phyloP scores from a whole-genome alignment of 2,113 vertebrate genomes.

The Lycocorax pyrrhopterus region DNA sequence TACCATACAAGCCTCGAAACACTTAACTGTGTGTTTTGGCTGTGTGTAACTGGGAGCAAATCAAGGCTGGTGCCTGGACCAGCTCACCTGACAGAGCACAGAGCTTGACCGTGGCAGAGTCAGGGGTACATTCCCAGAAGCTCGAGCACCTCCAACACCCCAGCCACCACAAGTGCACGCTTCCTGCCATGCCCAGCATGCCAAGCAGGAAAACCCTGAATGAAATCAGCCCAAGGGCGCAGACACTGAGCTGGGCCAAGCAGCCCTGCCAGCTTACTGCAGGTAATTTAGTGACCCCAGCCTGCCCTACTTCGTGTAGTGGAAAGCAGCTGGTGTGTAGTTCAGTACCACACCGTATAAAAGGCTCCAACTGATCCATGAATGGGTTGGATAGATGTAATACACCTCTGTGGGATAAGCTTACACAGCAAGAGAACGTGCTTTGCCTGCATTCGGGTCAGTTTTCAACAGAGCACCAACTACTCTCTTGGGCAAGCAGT shows the following conservation, averaged over 20 bases:
- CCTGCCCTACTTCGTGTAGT: accelerated
- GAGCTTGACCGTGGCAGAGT: accelerated
- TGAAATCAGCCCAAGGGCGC: neutral
- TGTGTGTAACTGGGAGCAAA: too few species aligned
- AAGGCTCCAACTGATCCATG: accelerated
- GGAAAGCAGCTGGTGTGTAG: accelerated
- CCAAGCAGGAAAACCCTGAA: neutral
- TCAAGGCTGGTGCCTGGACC: neutral
- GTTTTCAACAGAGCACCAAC: neutral
- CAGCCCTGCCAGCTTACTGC: neutral
- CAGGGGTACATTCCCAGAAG: neutral
- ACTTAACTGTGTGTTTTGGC: too few species aligned
- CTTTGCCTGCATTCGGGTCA: neutral
- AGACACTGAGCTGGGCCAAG: neutral
- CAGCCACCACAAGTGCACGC: accelerated
- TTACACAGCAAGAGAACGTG: neutral
- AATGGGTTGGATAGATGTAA: neutral
- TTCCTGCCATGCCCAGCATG: accelerated
- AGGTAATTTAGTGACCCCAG: neutral
- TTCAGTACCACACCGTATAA: accelerated
- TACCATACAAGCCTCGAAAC: neutral
- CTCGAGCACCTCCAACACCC: accelerated
- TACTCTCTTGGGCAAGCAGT: neutral
- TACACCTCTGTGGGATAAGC: neutral
- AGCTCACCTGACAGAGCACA: neutral